Percentiles rank a stretch among this genome's conserved stretches.
Evolutionary conservation across 1,140 invertebrate species (phyloP).

Genomic region (Ectropis grisescens): DNA sequence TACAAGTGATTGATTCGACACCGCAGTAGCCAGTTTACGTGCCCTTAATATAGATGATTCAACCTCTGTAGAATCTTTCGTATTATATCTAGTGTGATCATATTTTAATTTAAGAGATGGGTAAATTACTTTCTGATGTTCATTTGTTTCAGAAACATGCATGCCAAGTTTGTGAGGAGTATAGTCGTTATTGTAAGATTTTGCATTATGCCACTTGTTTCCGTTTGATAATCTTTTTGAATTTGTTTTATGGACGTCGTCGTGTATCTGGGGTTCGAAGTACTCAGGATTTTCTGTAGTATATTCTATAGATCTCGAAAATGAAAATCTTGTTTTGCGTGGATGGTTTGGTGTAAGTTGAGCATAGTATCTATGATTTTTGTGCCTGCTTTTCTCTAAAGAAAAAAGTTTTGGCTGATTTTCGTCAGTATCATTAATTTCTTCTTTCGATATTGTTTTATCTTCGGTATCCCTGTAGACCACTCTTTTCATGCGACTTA

Average conservation of each 20-base stretch:
- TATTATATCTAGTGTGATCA: slow-evolving; percentile 28
- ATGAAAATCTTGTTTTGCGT: slow-evolving; percentile 26
- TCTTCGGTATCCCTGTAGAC: no score
- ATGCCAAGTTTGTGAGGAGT: slow-evolving; percentile 26
- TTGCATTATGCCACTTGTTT: slow-evolving; percentile 53
- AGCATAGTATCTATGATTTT: no score
- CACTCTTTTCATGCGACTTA: no score
- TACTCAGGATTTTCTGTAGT: slow-evolving; percentile 12
- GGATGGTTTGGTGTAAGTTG: no score
- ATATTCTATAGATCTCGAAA: slow-evolving; percentile 44
- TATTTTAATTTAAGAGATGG: slow-evolving; percentile 35
- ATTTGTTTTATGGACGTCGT: no score
- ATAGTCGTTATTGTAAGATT: slow-evolving; percentile 43
- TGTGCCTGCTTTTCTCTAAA: slow-evolving; percentile 10
- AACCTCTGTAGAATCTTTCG: slow-evolving; percentile 21
- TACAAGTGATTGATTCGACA: slow-evolving; percentile 34
- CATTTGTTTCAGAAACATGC: not conserved
- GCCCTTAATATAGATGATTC: slow-evolving; percentile 22
- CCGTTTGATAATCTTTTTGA: slow-evolving; percentile 30
- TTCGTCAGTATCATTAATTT: no score
- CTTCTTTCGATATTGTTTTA: slow-evolving; percentile 10
- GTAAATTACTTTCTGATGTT: slow-evolving; percentile 31
- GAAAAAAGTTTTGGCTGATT: slow-evolving; percentile 11
- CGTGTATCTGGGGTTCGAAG: no score
- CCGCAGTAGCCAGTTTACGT: slow-evolving; percentile 24